These are phyloP conservation scores for Aldrovandia affinis DNA, from an alignment of 2,797 vertebrate species.

Conservation along the genomic window DNA sequence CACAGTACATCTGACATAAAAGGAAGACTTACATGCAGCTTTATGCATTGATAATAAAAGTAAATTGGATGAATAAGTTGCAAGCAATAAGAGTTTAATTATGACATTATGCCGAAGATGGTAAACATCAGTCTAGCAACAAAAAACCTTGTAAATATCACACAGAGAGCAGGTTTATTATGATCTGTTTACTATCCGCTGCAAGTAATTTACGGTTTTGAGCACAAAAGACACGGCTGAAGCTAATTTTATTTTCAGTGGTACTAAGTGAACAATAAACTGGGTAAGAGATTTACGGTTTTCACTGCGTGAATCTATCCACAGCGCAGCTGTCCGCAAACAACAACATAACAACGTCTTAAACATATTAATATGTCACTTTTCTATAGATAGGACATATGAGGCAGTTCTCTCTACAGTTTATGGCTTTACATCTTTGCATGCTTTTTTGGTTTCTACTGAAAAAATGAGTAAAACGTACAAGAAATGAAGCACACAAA, in stretches of 20 bases:
- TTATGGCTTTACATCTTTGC: too few species aligned
- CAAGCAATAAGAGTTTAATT: slow-evolving; percentile 56
- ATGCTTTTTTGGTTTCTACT: too few species aligned
- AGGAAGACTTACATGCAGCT: slow-evolving; percentile 50
- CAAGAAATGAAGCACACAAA: too few species aligned
- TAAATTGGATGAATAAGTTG: slow-evolving; percentile 60
- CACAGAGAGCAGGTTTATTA: slow-evolving; percentile 45
- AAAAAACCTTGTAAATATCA: slow-evolving; percentile 41
- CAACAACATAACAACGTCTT: too few species aligned
- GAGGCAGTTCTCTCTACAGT: too few species aligned
- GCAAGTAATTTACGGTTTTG: slow-evolving; percentile 62
- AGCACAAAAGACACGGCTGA: slow-evolving; percentile 57
- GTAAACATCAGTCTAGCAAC: slow-evolving; percentile 34
- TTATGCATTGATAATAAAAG: slow-evolving; percentile 63
- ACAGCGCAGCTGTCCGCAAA: too few species aligned
- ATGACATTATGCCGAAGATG: slow-evolving; percentile 44
- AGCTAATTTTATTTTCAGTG: slow-evolving; percentile 68
- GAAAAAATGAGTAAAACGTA: too few species aligned
- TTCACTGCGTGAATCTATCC: slow-evolving; percentile 5
- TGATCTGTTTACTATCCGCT: slow-evolving; percentile 55
- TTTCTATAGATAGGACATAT: too few species aligned
- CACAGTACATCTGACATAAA: slow-evolving; percentile 35
- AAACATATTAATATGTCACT: too few species aligned
- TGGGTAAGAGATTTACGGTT: slow-evolving; percentile 60
- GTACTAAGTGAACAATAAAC: slow-evolving; percentile 67